Conservation (phyloP, 2,797 vertebrate genomes). For the Acanthurus leucopareius region DNA sequence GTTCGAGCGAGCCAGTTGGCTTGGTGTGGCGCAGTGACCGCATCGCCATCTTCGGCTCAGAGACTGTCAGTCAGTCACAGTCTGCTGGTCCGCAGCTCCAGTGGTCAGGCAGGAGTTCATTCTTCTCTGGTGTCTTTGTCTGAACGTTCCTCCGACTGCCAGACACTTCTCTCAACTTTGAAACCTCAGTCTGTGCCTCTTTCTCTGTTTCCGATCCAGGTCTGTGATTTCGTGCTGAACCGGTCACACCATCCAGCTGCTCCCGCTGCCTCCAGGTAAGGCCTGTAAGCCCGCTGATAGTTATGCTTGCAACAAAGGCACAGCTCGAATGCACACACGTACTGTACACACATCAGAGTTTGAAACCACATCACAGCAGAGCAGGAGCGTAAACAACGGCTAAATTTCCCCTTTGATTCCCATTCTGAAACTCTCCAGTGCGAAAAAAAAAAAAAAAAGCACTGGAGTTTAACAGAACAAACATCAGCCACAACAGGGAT, state of each 20-base stretch:
- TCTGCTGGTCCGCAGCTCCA: constrained; percentile 69
- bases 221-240: constrained; percentile 70
- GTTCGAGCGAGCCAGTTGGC: constrained; percentile 76
- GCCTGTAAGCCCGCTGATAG: constrained; percentile 76
- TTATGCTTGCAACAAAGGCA: constrained; percentile 69
- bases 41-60: constrained; percentile 67
- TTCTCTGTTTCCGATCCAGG: constrained; percentile 72
- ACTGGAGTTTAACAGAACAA: constrained; percentile 30
- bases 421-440: constrained; percentile 37
- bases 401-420: constrained; percentile 35
- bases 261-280: constrained; percentile 69
- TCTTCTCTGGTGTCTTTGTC: constrained; percentile 63
- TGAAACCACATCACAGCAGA: constrained; percentile 46
- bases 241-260: constrained; percentile 63
- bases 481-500: constrained; percentile 12
- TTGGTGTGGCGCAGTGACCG: constrained; percentile 74
- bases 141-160: constrained; percentile 59
- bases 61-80: constrained; percentile 81
- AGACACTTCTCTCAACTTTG: constrained; percentile 66
- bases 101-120: constrained; percentile 72
- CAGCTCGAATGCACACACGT: background rate
- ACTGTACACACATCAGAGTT: constrained; percentile 8
- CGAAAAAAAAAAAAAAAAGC: background rate
- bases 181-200: constrained; percentile 52
- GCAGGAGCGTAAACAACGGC: constrained; percentile 30